Evolutionary conservation across 2,888 invertebrate genomes (phyloP), one percentile per base, ranked within the genome.

Genomic region (Podabrus alpinus): DNA sequence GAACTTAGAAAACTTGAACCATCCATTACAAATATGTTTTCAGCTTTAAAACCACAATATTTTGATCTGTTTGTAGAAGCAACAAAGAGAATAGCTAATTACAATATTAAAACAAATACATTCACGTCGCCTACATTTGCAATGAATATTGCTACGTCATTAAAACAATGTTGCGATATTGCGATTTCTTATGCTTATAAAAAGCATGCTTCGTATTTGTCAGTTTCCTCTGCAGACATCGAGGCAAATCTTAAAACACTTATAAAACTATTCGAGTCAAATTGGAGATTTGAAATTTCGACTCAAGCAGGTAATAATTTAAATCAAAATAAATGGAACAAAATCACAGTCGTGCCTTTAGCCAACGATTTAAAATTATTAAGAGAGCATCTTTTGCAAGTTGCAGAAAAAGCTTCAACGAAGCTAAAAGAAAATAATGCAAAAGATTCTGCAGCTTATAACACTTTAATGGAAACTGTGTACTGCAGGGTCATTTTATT

Each of bases 281-380:
- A 77, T 60, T 79, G 79, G 80, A 71, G 67, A 25, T 79, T 62
- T 78, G 79, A 80, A 9, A 67, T 80, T 59, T 77, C 76, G 10
- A 64, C 45, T 13, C 67, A 76, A 29, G 71, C 73, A 10, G 70
- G 72, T 2, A 70, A 66, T 45, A 66, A 73, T 66, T 59, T 77
- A 15, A 73, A 71, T 25, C 17, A 13, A 7, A 76, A 79, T 17
- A 79, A 71, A 68, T 76, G 72, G n/a, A n/a, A n/a, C n/a, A n/a
- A n/a, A n/a, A n/a, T n/a, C n/a, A n/a, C n/a, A n/a, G n/a, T n/a
- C n/a, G n/a, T n/a, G n/a, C n/a, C n/a, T n/a, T n/a, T n/a, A n/a
- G n/a, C n/a, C n/a, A n/a, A 77, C 9, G 79, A 79, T 29, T 45
- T 79, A 24, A 76, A 79, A 72, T 9, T 70, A 19, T 68, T 79